Evolutionary conservation across 2,113 vertebrate genomes (phyloP).

Genomic region (Microcebus murinus): DNA sequence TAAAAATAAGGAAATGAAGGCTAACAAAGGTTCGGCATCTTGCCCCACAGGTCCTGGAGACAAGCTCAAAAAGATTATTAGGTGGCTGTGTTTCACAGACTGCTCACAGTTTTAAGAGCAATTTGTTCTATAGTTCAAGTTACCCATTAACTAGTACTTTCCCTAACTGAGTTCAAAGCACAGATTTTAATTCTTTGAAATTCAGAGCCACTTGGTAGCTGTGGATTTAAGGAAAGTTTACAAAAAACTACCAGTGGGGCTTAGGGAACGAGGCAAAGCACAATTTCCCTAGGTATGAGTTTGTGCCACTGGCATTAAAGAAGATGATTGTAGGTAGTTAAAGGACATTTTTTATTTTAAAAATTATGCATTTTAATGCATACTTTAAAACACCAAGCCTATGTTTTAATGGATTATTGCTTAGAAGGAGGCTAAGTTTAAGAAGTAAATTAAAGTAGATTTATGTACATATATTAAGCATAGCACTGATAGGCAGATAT

Average conservation of each 20-base stretch:
- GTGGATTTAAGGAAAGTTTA: background rate
- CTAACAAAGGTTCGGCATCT: background rate
- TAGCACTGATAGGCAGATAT: background rate
- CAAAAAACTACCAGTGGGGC: background rate
- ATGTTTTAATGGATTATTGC: background rate
- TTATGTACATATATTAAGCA: background rate
- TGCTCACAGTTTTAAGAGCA: background rate
- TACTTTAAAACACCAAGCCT: background rate
- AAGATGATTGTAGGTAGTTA: background rate
- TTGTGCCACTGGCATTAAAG: background rate
- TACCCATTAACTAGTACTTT: constrained; percentile 9
- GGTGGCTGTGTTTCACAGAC: background rate
- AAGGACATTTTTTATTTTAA: background rate
- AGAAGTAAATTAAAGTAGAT: background rate
- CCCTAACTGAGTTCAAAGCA: background rate
- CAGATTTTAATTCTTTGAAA: background rate
- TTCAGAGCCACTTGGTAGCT: background rate
- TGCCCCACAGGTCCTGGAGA: background rate
- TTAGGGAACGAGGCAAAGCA: background rate
- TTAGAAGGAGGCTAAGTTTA: background rate
- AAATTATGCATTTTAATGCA: background rate
- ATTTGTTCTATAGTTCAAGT: background rate
- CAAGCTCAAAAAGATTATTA: background rate
- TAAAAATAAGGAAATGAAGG: constrained; percentile 1
- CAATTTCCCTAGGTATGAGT: background rate